Conservation (phyloP, 2,888 invertebrate species). For the Eustalomyia histrio region DNA sequence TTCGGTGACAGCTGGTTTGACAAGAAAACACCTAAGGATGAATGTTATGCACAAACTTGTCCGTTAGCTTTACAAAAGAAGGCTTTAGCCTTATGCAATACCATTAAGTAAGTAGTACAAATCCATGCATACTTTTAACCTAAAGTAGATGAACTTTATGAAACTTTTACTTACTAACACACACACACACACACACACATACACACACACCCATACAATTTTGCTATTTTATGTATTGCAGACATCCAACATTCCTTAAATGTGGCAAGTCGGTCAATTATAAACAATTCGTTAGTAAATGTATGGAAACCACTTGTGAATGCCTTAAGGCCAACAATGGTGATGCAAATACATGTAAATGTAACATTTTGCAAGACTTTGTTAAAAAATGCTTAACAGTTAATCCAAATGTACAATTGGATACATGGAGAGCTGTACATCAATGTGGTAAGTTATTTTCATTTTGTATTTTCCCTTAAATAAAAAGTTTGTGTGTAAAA, state of each 20-base stretch:
- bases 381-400: constrained; percentile 87
- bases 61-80: constrained; percentile 83
- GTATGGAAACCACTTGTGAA: constrained; percentile 87
- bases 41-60: constrained; percentile 84
- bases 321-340: constrained; percentile 83
- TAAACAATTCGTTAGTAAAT: constrained; percentile 86
- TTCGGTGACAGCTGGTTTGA: constrained; percentile 90
- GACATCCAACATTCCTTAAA: constrained; percentile 83
- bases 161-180: constrained; percentile 11
- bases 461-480: neutral
- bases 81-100: constrained; percentile 85
- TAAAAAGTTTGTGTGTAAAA: neutral
- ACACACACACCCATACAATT: neutral
- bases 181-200: neutral
- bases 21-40: constrained; percentile 74
- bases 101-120: constrained; percentile 83
- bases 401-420: constrained; percentile 83
- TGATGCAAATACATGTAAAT: constrained; percentile 83
- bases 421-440: constrained; percentile 85
- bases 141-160: constrained; percentile 8
- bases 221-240: constrained; percentile 70
- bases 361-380: constrained; percentile 85
- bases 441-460: constrained; percentile 81
- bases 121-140: too few relatives aligned
- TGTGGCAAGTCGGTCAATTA: constrained; percentile 84